phyloP scores from a whole-genome alignment of 2,888 invertebrate genomes.

The Bursaphelenchus okinawaensis region DNA sequence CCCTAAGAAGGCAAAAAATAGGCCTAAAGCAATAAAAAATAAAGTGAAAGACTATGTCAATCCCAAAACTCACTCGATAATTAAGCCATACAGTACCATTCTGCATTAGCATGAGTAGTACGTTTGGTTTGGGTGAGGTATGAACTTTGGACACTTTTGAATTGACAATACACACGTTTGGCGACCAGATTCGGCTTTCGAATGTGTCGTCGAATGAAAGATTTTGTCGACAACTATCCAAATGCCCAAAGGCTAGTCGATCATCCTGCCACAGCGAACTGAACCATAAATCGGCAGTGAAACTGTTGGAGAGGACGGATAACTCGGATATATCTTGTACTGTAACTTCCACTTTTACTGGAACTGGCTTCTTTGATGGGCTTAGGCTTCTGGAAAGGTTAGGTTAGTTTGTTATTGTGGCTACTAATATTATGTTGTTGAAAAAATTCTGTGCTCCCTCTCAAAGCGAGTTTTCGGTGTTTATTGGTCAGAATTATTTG shows the following conservation, averaged over 20 bases:
- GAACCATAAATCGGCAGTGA: slow-evolving; percentile 56
- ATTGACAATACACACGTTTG: slow-evolving; percentile 53
- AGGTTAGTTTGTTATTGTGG: slow-evolving; percentile 7
- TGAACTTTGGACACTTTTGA: slow-evolving; percentile 46
- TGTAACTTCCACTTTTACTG: slow-evolving; percentile 50
- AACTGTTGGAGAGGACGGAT: slow-evolving; percentile 49
- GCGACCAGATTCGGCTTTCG: slow-evolving; percentile 52
- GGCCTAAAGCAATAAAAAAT: neutral
- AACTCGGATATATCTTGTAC: slow-evolving; percentile 52
- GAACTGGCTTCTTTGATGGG: slow-evolving; percentile 37
- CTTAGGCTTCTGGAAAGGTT: slow-evolving; percentile 13
- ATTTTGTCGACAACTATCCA: slow-evolving; percentile 46
- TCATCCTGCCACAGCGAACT: slow-evolving; percentile 52
- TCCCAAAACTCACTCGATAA: slow-evolving; percentile 42
- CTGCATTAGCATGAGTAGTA: slow-evolving; percentile 48
- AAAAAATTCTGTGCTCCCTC: neutral
- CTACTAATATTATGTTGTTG: neutral
- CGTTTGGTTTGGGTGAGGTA: slow-evolving; percentile 50
- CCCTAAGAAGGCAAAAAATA: too few species aligned
- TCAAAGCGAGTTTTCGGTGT: too few species aligned
- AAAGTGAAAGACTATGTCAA: neutral
- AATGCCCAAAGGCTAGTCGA: slow-evolving; percentile 43
- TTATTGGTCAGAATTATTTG: too few species aligned
- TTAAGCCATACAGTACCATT: slow-evolving; percentile 55
- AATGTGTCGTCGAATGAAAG: slow-evolving; percentile 52